These are phyloP conservation scores for Alces alces DNA, from an alignment of 2,113 vertebrate genomes.

Conservation along the genomic window DNA sequence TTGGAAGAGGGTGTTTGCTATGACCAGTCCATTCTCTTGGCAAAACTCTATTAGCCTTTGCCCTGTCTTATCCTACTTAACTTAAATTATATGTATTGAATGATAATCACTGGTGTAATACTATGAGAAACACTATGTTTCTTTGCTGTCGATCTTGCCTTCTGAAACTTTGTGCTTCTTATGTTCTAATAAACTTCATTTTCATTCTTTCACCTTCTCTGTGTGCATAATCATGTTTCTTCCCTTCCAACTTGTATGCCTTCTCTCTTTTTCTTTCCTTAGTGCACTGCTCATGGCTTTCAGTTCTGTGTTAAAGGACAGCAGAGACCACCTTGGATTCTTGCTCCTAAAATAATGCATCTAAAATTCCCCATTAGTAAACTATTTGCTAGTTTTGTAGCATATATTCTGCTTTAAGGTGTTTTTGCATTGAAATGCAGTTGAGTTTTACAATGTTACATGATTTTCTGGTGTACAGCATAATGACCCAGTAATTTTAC, in stretches of 20 bases:
- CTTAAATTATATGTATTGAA: background rate
- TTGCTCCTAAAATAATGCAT: background rate
- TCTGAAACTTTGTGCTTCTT: background rate
- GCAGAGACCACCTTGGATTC: background rate
- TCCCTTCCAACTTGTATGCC: background rate
- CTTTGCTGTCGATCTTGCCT: background rate
- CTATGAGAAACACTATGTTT: background rate
- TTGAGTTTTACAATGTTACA: background rate
- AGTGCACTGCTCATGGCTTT: background rate
- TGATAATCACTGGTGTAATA: background rate
- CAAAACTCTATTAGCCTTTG: background rate
- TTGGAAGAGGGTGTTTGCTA: background rate
- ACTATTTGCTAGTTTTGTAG: background rate
- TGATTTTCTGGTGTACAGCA: background rate
- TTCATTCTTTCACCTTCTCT: background rate
- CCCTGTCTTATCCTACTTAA: background rate
- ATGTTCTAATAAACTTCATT: background rate
- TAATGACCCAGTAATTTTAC: background rate
- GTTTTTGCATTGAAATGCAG: background rate
- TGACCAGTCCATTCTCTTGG: background rate
- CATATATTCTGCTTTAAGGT: background rate
- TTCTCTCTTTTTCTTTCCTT: background rate
- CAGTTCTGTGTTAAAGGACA: background rate
- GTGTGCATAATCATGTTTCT: rapidly evolving
- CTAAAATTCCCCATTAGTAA: background rate